Conservation (phyloP, 2,888 invertebrate species). For the Melikaiella ostensackeni region DNA sequence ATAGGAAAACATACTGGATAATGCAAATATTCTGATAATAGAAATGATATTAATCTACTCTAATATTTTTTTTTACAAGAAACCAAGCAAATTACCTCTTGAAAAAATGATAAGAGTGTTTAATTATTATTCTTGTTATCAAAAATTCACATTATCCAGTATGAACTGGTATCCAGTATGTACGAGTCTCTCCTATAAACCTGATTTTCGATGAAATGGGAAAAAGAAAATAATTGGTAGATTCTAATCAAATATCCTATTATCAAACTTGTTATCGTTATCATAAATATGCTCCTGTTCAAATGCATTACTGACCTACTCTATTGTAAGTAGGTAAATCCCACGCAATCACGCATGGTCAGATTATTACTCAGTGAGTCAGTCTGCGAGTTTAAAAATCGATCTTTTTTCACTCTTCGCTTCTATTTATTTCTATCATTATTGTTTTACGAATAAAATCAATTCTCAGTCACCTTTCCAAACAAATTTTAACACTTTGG, state of each 20-base stretch:
- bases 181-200: too few relatives aligned
- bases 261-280: background rate
- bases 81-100: too few relatives aligned
- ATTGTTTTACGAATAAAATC: conserved; percentile 9
- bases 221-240: background rate
- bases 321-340: conserved; percentile 47
- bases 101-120: too few relatives aligned
- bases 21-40: too few relatives aligned
- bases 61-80: too few relatives aligned
- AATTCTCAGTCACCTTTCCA: background rate
- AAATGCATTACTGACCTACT: conserved; percentile 49
- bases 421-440: background rate
- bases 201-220: background rate
- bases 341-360: conserved; percentile 50
- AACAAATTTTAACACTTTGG: background rate
- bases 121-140: too few relatives aligned
- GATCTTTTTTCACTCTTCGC: conserved; percentile 14
- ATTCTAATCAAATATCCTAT: background rate
- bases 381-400: conserved; percentile 36
- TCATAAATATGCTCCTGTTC: background rate
- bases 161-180: too few relatives aligned
- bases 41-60: too few relatives aligned
- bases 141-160: too few relatives aligned
- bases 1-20: too few relatives aligned
- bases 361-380: conserved; percentile 38